A percentile compares a stretch with the other conserved stretches of the same genome.
Evolutionary conservation across 2,888 invertebrate genomes (phyloP).

Genomic region (Philaethria dido): DNA sequence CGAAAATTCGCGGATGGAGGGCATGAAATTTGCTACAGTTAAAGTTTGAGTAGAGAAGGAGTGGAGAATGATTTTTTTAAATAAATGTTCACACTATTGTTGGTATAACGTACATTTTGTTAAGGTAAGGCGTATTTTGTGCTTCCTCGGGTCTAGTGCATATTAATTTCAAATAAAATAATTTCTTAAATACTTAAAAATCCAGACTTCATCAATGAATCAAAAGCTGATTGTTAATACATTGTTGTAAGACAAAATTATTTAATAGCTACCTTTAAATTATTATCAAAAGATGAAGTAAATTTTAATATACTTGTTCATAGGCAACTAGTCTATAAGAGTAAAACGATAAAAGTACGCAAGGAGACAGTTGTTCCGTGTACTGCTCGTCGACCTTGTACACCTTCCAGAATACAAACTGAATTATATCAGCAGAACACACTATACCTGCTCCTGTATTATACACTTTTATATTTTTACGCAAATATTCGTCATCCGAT

Average conservation of each 20-base stretch:
- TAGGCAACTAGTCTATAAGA: slow-evolving; percentile 45
- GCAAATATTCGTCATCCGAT: not conserved
- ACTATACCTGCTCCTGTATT: not conserved
- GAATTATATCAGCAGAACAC: slow-evolving; percentile 30
- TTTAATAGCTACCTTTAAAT: not conserved
- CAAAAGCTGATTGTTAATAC: not conserved
- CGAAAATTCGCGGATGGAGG: too few species aligned
- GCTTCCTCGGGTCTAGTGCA: too few species aligned
- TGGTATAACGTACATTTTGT: too few species aligned
- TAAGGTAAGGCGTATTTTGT: too few species aligned
- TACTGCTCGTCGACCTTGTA: slow-evolving; percentile 55
- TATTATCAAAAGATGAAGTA: not conserved
- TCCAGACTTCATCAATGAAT: too few species aligned
- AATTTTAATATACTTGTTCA: slow-evolving; percentile 23
- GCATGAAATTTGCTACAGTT: too few species aligned
- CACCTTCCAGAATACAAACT: slow-evolving; percentile 43
- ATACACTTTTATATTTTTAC: not conserved
- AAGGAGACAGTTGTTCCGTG: slow-evolving; percentile 54
- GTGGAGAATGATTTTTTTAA: too few species aligned
- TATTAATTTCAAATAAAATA: too few species aligned
- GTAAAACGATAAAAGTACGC: slow-evolving; percentile 48
- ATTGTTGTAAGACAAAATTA: not conserved
- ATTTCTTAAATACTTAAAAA: not conserved
- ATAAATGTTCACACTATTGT: too few species aligned
- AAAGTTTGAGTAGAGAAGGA: too few species aligned